Percentiles rank a stretch among this genome's conserved stretches.
Conservation (phyloP, 2,113 vertebrate species). For the Steatornis caripensis region DNA sequence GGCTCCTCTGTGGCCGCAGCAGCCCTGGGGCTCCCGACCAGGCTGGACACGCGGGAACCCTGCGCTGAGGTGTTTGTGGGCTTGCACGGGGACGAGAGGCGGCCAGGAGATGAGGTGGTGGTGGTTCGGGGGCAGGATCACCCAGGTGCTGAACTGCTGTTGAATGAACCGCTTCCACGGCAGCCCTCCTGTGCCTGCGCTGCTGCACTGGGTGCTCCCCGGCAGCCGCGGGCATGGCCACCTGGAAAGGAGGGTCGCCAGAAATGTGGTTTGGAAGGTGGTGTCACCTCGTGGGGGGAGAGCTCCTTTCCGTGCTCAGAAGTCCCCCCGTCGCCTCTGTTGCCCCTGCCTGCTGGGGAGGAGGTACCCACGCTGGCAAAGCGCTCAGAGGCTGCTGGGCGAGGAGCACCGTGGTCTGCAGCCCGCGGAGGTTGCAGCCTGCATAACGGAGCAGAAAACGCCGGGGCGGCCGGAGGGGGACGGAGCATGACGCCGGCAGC, state of each 20-base stretch:
- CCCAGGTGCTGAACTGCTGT: no score
- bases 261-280: neutral
- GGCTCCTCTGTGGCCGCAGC: no score
- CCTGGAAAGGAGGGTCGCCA: neutral
- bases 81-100: neutral
- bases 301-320: neutral
- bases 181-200: no score
- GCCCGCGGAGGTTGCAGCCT: neutral
- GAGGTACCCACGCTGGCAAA: neutral
- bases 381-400: no score
- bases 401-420: accelerated
- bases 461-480: neutral
- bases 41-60: neutral
- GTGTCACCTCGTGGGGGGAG: no score
- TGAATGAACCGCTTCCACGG: neutral
- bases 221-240: accelerated
- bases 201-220: neutral
- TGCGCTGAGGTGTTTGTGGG: neutral
- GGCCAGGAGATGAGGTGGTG: neutral
- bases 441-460: neutral
- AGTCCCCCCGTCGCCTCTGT: neutral
- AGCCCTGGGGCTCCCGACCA: neutral
- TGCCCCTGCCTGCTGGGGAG: neutral
- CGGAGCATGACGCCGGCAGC: accelerated
- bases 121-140: neutral